phyloP scores from a whole-genome alignment of 2,888 invertebrate species.

The Cyclophora albipunctata region DNA sequence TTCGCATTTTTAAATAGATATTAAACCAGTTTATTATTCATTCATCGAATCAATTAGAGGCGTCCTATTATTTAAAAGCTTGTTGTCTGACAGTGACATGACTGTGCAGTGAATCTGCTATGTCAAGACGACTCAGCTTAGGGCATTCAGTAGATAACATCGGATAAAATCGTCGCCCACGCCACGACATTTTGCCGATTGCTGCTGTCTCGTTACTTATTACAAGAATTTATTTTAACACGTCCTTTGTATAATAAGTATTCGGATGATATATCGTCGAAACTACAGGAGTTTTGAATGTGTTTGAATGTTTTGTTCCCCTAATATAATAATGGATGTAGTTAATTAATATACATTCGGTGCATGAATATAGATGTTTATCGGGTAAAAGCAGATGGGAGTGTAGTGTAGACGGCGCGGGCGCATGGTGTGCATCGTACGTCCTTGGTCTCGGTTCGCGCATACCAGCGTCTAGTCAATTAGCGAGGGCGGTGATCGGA shows the following conservation, averaged over 20 bases:
- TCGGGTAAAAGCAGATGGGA: slow-evolving; percentile 9
- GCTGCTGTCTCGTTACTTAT: slow-evolving; percentile 52
- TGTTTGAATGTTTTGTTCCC: background rate
- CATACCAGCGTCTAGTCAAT: slow-evolving; percentile 46
- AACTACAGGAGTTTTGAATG: background rate
- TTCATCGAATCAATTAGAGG: background rate
- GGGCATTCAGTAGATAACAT: slow-evolving; percentile 45
- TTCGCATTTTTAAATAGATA: too few species aligned
- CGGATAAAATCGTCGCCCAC: slow-evolving; percentile 51
- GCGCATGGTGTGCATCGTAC: slow-evolving; percentile 6
- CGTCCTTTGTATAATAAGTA: slow-evolving; percentile 3
- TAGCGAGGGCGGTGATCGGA: slow-evolving; percentile 66
- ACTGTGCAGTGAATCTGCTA: slow-evolving; percentile 4
- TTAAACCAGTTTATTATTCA: too few species aligned
- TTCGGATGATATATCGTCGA: too few species aligned
- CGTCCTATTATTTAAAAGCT: slow-evolving; percentile 4
- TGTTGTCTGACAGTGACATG: background rate
- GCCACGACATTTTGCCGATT: slow-evolving; percentile 41
- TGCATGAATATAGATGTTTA: slow-evolving; percentile 10
- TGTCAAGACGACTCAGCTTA: slow-evolving; percentile 28
- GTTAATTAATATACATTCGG: slow-evolving; percentile 15
- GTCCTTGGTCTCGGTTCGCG: slow-evolving; percentile 20
- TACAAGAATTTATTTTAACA: slow-evolving; percentile 31
- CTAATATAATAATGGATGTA: background rate
- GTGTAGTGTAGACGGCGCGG: background rate